A percentile compares a stretch with the other conserved stretches of the same genome.
phyloP scores from a whole-genome alignment of 2,113 vertebrate genomes.

The Ammodytes marinus region DNA sequence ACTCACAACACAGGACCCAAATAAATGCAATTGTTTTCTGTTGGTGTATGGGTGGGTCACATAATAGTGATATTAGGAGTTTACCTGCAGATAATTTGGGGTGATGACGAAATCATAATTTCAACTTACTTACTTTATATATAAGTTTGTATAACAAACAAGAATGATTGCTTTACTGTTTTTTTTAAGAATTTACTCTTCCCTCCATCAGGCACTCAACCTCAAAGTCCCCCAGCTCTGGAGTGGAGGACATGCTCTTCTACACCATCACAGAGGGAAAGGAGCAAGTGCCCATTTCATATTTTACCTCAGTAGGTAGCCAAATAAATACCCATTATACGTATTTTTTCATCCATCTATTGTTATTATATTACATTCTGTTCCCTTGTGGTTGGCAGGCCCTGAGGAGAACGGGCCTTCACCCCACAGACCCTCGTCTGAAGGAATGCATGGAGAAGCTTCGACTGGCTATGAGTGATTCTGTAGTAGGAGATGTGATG shows the following conservation, averaged over 20 bases:
- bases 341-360: background rate
- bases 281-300: slow-evolving; percentile 86
- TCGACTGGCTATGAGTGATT: slow-evolving; percentile 77
- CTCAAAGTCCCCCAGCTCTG: slow-evolving; percentile 79
- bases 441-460: slow-evolving; percentile 87
- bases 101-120: no score
- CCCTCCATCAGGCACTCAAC: slow-evolving; percentile 64
- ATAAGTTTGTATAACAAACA: background rate
- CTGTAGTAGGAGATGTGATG: slow-evolving; percentile 82
- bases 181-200: slow-evolving; percentile 32
- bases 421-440: slow-evolving; percentile 89
- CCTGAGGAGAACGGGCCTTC: slow-evolving; percentile 87
- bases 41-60: background rate
- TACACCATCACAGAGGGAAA: slow-evolving; percentile 90
- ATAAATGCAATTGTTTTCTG: background rate
- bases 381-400: slow-evolving; percentile 73
- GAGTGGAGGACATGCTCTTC: slow-evolving; percentile 89
- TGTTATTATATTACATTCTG: background rate
- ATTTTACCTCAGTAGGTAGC: slow-evolving; percentile 87
- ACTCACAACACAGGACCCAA: background rate
- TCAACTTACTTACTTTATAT: background rate
- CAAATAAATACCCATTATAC: background rate
- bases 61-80: background rate
- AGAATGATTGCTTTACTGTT: background rate
- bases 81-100: background rate